Base-by-base conservation (phyloP, 1,140 invertebrate genomes). In the Pseudachorutes palmiensis region DNA sequence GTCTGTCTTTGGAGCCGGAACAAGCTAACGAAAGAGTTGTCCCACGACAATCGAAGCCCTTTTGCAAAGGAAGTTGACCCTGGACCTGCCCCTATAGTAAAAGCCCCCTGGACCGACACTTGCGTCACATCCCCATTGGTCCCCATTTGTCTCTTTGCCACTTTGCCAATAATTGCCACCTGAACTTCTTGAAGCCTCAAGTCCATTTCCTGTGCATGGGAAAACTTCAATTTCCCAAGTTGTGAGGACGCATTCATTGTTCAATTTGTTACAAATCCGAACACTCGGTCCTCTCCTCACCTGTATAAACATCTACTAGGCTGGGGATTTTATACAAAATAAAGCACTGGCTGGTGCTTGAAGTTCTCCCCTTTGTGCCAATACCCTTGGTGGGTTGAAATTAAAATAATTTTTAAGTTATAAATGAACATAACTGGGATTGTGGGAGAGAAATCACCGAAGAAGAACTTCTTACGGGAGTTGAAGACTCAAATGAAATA, bases 401-500 rank as follows among this genome's bases (percentile, higher is more conserved):
- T 19, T 41, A 5, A 9, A 41, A 41, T 9, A 41, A 41, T 41
- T 19, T 41, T 41, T 41, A 41, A 19, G 5, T 41, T 41, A 41
- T 41, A 41, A 41, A 41, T 41, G 36, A 41, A 41, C 36, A 19
- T 55, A 55, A 22, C 51, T 5, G 5, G 14, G 3, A 24, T 55
- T 22, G 51, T 12, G 12, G 12, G 5, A 26, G 51, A 24, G 24
- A 55, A 19, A 55, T 5, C 36, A 41, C 36, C 36, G 19, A 41
- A 41, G 36, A 55, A 55, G 51, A 55, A 26, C 24, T 5, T 55
- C 24, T 5, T 55, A 14, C 9, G 24, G 24, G 24, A 55, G 24
- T 19, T 14, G 12, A 19, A 19, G 51, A 26, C 51, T 55, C n/a
- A 28, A 66, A 66, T 66, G 64, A 66, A 66, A 36, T 66, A 66